Evolutionary conservation across 2,113 vertebrate genomes (phyloP).

Genomic region (Rhea pennata): DNA sequence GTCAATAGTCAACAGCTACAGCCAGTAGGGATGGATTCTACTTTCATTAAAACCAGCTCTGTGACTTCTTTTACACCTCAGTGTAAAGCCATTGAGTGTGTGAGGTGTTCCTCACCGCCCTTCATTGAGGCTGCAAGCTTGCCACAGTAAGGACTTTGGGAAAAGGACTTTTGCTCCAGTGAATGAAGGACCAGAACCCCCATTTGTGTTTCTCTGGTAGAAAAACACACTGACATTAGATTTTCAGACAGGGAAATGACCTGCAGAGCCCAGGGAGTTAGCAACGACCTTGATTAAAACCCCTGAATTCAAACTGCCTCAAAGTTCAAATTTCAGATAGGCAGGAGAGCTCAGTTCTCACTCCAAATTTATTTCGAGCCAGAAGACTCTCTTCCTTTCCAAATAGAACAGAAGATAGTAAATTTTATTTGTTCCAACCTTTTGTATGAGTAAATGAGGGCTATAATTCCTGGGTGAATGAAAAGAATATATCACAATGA

Average conservation of each 20-base stretch:
- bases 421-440: conserved; percentile 22
- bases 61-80: background rate
- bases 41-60: background rate
- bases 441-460: background rate
- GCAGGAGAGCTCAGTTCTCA: background rate
- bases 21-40: background rate
- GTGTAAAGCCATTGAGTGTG: accelerated
- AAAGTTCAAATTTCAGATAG: background rate
- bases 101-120: background rate
- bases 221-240: background rate
- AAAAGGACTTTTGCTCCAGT: background rate
- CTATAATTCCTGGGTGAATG: background rate
- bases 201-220: background rate
- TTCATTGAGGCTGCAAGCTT: background rate
- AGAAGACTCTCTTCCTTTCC: background rate
- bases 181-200: accelerated
- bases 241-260: background rate
- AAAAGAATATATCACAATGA: background rate
- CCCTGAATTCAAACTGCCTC: background rate
- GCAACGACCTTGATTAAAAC: background rate
- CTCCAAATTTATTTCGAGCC: background rate
- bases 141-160: background rate
- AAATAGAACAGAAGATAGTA: background rate
- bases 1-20: background rate
- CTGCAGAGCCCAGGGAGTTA: background rate